Conservation (phyloP, 2,888 invertebrate species). For the Cheilosia soror region DNA sequence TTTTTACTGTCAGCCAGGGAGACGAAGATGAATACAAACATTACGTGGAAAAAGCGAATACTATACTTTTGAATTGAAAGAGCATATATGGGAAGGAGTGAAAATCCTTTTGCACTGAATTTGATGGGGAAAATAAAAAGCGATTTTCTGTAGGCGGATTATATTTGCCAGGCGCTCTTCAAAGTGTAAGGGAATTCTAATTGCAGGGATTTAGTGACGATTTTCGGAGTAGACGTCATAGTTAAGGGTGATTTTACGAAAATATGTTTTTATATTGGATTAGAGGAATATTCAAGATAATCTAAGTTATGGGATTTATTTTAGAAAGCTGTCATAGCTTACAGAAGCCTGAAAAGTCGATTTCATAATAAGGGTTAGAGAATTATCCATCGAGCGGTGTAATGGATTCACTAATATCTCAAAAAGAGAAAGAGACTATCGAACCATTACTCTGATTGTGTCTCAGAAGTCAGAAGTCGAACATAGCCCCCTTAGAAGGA, state of each 20-base stretch:
- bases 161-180: conserved; percentile 36
- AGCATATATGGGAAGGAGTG: conserved; percentile 40
- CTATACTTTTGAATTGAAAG: neutral
- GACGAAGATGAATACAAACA: conserved; percentile 46
- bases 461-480: too few relatives aligned
- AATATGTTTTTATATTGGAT: too few relatives aligned
- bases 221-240: conserved; percentile 12
- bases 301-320: too few relatives aligned
- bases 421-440: too few relatives aligned
- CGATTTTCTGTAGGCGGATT: conserved; percentile 22
- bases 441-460: too few relatives aligned
- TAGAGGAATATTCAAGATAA: too few relatives aligned
- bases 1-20: conserved; percentile 32
- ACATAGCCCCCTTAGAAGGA: too few relatives aligned
- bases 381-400: too few relatives aligned
- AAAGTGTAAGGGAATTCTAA: conserved; percentile 51
- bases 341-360: too few relatives aligned
- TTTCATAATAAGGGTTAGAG: too few relatives aligned
- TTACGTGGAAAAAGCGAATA: neutral
- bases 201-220: conserved; percentile 41
- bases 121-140: conserved; percentile 38
- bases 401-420: too few relatives aligned
- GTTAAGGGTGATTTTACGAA: neutral
- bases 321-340: too few relatives aligned
- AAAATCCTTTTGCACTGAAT: conserved; percentile 22